Percentiles rank a stretch among this genome's conserved stretches.
Evolutionary conservation across 2,888 invertebrate species (phyloP).

Genomic region (Sisyra terminalis): DNA sequence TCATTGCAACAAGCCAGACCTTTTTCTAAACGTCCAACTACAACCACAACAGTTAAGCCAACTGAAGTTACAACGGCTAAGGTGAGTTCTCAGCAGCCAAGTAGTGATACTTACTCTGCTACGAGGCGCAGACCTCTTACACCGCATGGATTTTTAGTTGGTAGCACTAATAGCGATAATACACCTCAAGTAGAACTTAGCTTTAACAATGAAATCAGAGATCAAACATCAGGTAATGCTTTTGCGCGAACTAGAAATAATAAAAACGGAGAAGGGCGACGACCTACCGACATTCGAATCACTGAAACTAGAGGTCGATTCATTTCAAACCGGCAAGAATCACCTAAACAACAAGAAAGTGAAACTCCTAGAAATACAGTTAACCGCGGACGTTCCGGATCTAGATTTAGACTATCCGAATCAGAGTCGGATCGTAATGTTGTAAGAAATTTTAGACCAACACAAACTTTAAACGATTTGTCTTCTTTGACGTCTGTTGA

Average conservation of each 20-base stretch:
- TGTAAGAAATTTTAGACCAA: constrained; percentile 21
- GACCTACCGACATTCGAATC: too few species aligned
- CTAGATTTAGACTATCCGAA: not conserved
- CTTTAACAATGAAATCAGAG: constrained; percentile 8
- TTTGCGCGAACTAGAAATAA: not conserved
- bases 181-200: constrained; percentile 10
- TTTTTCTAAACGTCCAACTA: constrained; percentile 19
- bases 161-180: constrained; percentile 5
- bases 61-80: constrained; percentile 15
- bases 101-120: constrained; percentile 6
- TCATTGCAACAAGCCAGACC: constrained; percentile 21
- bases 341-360: too few species aligned
- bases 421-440: constrained; percentile 8
- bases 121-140: constrained; percentile 5
- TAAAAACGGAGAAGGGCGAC: too few species aligned
- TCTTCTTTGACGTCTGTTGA: constrained; percentile 37
- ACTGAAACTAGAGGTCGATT: too few species aligned
- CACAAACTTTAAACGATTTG: constrained; percentile 28
- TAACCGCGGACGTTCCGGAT: too few species aligned
- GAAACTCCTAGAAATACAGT: too few species aligned
- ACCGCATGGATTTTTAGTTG: constrained; percentile 3
- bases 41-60: constrained; percentile 18
- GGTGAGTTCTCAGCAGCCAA: constrained; percentile 13
- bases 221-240: constrained; percentile 5
- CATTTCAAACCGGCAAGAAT: too few species aligned